Base-by-base conservation (phyloP, 1,140 invertebrate species). In the Apolygus lucorum region DNA sequence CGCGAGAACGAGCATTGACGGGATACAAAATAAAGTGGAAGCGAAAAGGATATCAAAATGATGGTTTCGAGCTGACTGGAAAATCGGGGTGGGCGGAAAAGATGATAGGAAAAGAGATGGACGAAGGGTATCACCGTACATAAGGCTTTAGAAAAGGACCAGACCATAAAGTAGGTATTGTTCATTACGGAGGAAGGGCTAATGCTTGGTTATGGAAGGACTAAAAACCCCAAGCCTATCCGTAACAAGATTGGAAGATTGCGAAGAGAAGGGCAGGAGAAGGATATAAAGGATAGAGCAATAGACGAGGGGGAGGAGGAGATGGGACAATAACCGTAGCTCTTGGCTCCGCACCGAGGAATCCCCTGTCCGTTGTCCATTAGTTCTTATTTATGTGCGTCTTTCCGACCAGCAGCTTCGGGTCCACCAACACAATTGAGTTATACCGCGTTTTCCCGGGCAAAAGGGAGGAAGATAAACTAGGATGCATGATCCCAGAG, bases 381-480 rank as follows among this genome's bases (percentile, higher is more conserved):
- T 66, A 66, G 27, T 66, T 66, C 64, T 66, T 66, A 66, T 66
- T 66, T 66, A 66, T 66, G 64, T 66, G 27, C 64, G 64, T 34
- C 64, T 34, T 66, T 66, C 64, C 27, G 27, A 34, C 64, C 64
- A 29, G 64, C 26, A 66, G 27, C 54, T 59, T 22, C 54, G 54
- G 34, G 54, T 59, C 54, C 54, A 59, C 54, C 54, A 59, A 59
- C 64, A 66, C 64, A 66, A 66, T 66, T 66, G 64, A 66, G 64
- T 66, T 66, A 66, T 66, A 66, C 64, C 64, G 64, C 54, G 54
- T 22, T 59, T 59, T 17, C 54, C 54, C 8, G 22, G 54, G 54
- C 54, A 59, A 59, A 59, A 59, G 54, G 28, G 29, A 34, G 64
- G 27, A 34, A 66, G 64, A 66, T 66, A 66, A 66, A 66, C 64